Conservation (phyloP, 2,113 vertebrate genomes). For the Rhinolophus sinicus region DNA sequence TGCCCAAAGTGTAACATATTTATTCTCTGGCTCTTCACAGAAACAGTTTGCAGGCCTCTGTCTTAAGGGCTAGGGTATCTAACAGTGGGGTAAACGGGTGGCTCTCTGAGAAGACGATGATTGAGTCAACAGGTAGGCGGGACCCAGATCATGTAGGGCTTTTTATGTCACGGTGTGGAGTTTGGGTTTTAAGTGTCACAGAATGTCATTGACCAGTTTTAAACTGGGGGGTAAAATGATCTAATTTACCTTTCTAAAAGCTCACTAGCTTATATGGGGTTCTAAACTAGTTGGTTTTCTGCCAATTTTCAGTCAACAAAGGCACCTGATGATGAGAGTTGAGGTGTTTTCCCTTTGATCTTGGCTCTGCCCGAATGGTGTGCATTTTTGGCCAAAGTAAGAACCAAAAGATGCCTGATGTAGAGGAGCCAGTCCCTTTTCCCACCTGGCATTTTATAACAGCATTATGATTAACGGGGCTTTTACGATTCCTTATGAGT, state of each 20-base stretch:
- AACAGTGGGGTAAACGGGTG: not conserved
- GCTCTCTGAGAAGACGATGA: not conserved
- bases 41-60: not conserved
- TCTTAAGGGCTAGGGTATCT: not conserved
- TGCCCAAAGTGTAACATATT: not conserved
- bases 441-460: not conserved
- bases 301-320: conserved; percentile 9
- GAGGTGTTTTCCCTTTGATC: not conserved
- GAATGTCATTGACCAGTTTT: not conserved
- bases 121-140: not conserved
- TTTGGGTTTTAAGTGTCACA: not conserved
- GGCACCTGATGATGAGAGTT: not conserved
- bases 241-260: not conserved
- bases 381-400: not conserved
- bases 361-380: not conserved
- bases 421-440: not conserved
- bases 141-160: not conserved
- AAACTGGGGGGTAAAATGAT: not conserved
- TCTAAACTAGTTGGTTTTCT: not conserved
- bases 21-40: not conserved
- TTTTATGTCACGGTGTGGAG: not conserved
- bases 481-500: conserved; percentile 33
- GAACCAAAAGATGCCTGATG: not conserved
- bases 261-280: not conserved
- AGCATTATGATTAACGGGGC: conserved; percentile 45